phyloP scores from a whole-genome alignment of 1,140 invertebrate genomes.

The Coptotermes formosanus region DNA sequence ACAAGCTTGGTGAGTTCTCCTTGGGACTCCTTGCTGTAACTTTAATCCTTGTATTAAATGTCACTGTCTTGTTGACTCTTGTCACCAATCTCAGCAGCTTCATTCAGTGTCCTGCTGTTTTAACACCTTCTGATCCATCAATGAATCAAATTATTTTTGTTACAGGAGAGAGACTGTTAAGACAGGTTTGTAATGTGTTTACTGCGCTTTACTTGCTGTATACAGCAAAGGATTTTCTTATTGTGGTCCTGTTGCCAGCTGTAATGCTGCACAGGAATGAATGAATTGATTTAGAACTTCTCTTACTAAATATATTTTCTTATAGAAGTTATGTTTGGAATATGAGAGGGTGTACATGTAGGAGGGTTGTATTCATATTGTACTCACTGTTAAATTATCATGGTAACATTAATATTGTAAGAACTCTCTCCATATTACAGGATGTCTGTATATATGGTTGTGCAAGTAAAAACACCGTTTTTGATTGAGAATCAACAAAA shows the following conservation, averaged over 20 bases:
- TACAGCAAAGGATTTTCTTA: not conserved
- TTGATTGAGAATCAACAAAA: too few relatives aligned
- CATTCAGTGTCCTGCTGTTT: too few relatives aligned
- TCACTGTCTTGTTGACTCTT: too few relatives aligned
- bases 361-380: slow-evolving; percentile 20
- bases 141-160: too few relatives aligned
- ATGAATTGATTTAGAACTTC: not conserved
- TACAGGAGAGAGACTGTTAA: too few relatives aligned
- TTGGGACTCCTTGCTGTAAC: too few relatives aligned
- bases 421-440: not conserved
- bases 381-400: not conserved
- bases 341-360: not conserved
- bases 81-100: too few relatives aligned
- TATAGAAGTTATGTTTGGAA: not conserved
- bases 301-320: not conserved
- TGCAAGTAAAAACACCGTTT: not conserved
- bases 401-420: not conserved
- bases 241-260: not conserved
- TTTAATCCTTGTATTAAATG: too few relatives aligned
- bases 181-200: too few relatives aligned
- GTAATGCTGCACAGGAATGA: not conserved
- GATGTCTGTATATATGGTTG: not conserved
- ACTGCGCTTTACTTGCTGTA: too few relatives aligned
- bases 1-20: too few relatives aligned
- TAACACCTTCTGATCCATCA: too few relatives aligned